Base-by-base conservation (phyloP, 2,113 vertebrate genomes). In the Nerophis lumbriciformis region DNA sequence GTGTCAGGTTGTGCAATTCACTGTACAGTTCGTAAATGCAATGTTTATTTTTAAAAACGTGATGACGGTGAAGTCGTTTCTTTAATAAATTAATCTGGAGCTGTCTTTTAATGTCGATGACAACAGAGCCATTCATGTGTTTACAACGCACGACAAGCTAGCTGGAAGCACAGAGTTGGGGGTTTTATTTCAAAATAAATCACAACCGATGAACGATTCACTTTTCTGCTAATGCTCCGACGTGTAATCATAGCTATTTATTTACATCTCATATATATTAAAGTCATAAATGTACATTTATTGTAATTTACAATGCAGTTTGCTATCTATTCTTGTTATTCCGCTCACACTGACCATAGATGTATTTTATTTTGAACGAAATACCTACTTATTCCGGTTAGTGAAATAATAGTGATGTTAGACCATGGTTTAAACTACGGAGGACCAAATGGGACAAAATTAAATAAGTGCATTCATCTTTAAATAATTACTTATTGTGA, bases 181-280 rank as follows among this genome's bases (percentile, higher is more conserved):
- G 58, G 19, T 28, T 0, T 57, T 0, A 0, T 75, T 83, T 77
- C 78, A 83, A 55, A 82, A 77, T 75, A 82, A 79, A 39, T 0
- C 0, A 2, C 6, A 5, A 0, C 1, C 13, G 13, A 28, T 10
- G 12, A 50, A 51, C 4, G 1, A 60, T 10, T n/a, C 6, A 4
- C 11, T 2, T 54, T n/a, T 12, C 4, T 19, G 3, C 15, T 6
- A 2, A 5, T 6, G 8, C 8, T 10, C 48, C 10, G 3, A 2
- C 1, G 10, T 60, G 12, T 12, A n/a, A n/a, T 35, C 1, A 36
- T n/a, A 7, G 21, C 21, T 35, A n/a, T 6, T 19, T 2, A 12
- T 5, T 10, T 13, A 10, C 4, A 14, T 35, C 10, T 6, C 28
- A 36, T 6, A 6, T 0, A 28, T 1, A 13, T 36, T 35, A 6